A percentile compares a stretch with the other conserved stretches of the same genome.
Evolutionary conservation across 2,888 invertebrate genomes (phyloP).

Genomic region (Eutolmus rufibarbis): DNA sequence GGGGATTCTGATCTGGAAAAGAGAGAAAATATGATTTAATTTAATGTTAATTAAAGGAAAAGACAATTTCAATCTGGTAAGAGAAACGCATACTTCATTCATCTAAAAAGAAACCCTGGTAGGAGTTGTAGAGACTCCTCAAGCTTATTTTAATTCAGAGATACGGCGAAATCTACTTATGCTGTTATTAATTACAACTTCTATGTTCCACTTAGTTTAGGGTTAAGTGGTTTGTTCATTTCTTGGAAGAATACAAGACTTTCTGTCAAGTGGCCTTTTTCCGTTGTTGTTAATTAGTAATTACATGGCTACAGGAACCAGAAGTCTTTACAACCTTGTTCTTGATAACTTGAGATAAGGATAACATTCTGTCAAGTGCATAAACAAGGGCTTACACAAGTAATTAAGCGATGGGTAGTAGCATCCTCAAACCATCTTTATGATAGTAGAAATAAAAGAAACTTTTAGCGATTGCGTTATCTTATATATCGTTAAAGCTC

Average conservation of each 20-base stretch:
- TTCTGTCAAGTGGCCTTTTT: neutral
- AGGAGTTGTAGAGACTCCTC: neutral
- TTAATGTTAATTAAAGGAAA: neutral
- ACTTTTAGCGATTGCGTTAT: neutral
- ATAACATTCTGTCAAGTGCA: neutral
- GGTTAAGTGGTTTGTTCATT: neutral
- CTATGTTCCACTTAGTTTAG: neutral
- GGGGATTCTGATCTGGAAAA: slow-evolving; percentile 62
- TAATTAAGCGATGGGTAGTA: neutral
- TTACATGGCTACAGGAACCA: neutral
- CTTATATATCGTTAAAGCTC: neutral
- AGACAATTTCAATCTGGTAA: too few relatives aligned
- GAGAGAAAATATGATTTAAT: neutral
- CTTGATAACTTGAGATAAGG: neutral
- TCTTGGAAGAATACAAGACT: neutral
- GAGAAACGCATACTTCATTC: neutral
- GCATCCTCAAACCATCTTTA: neutral
- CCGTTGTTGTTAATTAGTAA: neutral
- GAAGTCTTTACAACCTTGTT: neutral
- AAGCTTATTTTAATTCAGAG: neutral
- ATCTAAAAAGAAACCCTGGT: neutral
- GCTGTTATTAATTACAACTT: neutral
- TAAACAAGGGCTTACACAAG: neutral
- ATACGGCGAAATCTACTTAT: neutral
- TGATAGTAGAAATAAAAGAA: neutral